Conservation (phyloP, 2,797 vertebrate species). For the Strix occidentalis region DNA sequence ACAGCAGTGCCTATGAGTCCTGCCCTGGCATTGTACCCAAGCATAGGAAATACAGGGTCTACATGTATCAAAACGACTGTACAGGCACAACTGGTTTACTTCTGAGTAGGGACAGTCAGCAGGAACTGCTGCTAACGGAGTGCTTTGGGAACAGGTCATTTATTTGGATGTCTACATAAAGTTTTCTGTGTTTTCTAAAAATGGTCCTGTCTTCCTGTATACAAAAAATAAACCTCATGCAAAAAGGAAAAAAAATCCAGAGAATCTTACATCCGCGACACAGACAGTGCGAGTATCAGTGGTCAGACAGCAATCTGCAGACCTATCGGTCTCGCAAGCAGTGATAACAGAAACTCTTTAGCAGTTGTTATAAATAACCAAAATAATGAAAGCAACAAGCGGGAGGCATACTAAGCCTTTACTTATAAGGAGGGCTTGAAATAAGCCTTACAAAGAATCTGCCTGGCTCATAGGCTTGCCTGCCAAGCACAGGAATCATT, state of each 20-base stretch:
- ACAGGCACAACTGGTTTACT: not conserved
- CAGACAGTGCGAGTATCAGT: not conserved
- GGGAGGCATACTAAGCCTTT: not conserved
- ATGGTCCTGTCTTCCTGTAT: not conserved
- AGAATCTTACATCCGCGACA: not conserved
- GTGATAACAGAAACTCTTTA: slow-evolving; percentile 39
- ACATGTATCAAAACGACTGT: not conserved
- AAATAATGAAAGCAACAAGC: slow-evolving; percentile 39
- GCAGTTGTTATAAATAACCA: slow-evolving; percentile 48
- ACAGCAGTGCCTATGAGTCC: rapidly evolving
- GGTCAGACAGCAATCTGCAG: slow-evolving; percentile 6
- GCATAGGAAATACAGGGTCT: not conserved
- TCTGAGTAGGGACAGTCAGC: not conserved
- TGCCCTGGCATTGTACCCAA: not conserved
- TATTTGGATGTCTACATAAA: not conserved
- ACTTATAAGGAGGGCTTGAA: slow-evolving; percentile 56
- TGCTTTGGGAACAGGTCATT: not conserved
- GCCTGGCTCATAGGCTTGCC: not conserved
- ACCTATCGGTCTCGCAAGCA: not conserved
- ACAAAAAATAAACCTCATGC: not conserved
- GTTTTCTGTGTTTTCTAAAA: not conserved
- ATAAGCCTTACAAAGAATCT: slow-evolving; percentile 20
- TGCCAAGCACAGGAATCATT: not conserved
- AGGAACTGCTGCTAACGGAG: not conserved
- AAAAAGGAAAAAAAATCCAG: not conserved